Evolutionary conservation across 2,888 invertebrate genomes (phyloP), one percentile per base, ranked within the genome.

Genomic region (Cloeon dipterum): DNA sequence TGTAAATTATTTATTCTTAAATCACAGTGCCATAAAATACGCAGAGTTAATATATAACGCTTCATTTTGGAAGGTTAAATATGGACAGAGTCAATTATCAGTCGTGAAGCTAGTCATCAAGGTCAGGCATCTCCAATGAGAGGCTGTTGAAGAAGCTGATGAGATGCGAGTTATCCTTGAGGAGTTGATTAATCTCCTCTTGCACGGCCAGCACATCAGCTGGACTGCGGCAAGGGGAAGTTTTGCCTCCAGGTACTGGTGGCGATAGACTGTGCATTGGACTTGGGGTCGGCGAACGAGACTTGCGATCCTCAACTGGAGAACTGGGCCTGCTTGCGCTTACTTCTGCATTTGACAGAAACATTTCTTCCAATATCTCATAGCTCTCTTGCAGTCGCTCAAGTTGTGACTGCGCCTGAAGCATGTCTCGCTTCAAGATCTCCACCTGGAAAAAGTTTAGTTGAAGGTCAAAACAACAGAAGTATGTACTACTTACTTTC

Each of bases 141-240:
- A n/a, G n/a, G 11, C 48, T 46, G 38, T 53, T 49, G 36, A 58
- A 53, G 42, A 55, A 49, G 39, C 51, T 48, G 13, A 61, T 51
- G n/a, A 62, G 47, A 37, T 54, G 52, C 2, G 52, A 51, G 49
- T 62, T 63, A 44, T 58, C 58, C 40, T 51, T 49, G 4, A 62
- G 42, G 33, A 58, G 49, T 32, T 50, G 46, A 40, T 53, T 51
- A 34, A 61, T 57, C 46, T 58, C 57, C 37, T 55, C 54, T 44
- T 56, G 52, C 5, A 49, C 46, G 32, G 40, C 45, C 20, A 46
- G 46, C 23, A 55, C 46, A 36, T 53, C 52, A 36, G 50, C 48
- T 13, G 54, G 45, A 33, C 51, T 48, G 4, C 46, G 46, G 18
- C 46, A 29, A n/a, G 16, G 29, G 7, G 29, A 29, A 29, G 16